Evolutionary conservation across 2,888 invertebrate species (phyloP).

Genomic region (Eristalis intricaria): DNA sequence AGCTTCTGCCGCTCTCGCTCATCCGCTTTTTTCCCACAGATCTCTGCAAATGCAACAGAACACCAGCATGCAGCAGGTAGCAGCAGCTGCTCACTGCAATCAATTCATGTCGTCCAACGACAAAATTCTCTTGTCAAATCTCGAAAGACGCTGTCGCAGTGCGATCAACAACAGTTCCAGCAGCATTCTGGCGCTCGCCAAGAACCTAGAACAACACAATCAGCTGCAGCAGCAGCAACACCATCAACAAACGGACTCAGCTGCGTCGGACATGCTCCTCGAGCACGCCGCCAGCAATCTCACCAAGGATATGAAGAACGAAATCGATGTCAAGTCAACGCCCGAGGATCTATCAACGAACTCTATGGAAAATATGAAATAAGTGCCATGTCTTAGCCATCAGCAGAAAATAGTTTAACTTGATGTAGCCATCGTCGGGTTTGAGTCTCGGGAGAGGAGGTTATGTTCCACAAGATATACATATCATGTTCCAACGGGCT

Average conservation of each 20-base stretch:
- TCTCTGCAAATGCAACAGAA: constrained; percentile 55
- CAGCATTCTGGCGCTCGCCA: constrained; percentile 57
- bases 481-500: constrained; percentile 1
- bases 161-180: constrained; percentile 54
- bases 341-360: constrained; percentile 61
- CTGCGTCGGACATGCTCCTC: constrained; percentile 33
- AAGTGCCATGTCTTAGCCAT: background rate
- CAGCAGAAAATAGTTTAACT: background rate
- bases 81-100: constrained; percentile 40
- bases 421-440: background rate
- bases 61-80: constrained; percentile 22
- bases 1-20: too few relatives aligned
- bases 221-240: constrained; percentile 55
- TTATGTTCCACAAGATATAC: background rate
- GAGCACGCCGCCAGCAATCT: constrained; percentile 35
- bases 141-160: constrained; percentile 64
- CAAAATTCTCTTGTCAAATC: constrained; percentile 55
- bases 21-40: background rate
- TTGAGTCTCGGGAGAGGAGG: background rate
- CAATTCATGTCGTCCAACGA: constrained; percentile 56
- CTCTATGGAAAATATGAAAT: constrained; percentile 56
- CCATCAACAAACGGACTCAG: constrained; percentile 45
- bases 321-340: constrained; percentile 42
- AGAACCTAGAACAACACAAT: constrained; percentile 61
- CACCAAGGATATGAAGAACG: constrained; percentile 40